These are phyloP conservation scores for Manduca sexta DNA, from an alignment of 1,140 invertebrate genomes.

Conservation along the genomic window DNA sequence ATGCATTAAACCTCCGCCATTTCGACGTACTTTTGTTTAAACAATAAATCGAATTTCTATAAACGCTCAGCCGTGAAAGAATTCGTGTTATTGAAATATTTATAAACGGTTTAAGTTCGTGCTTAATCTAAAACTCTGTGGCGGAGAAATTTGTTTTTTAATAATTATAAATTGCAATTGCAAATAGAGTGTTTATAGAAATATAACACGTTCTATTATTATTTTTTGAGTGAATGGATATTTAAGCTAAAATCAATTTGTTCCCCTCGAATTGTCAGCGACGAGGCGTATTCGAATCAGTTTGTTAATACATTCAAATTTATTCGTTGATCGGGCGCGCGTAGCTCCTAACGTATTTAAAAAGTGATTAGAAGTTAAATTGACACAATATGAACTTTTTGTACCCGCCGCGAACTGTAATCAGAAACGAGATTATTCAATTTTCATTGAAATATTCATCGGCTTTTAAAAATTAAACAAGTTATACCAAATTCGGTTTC, in stretches of 20 bases:
- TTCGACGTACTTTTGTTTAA: conserved; percentile 62
- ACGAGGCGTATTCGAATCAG: conserved; percentile 54
- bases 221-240: conserved; percentile 24
- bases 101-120: conserved; percentile 5
- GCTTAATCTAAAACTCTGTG: conserved; percentile 10
- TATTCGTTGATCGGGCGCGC: conserved; percentile 63
- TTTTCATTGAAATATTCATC: conserved; percentile 30
- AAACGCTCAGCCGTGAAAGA: conserved; percentile 39
- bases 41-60: conserved; percentile 65
- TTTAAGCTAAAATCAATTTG: conserved; percentile 55
- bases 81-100: conserved; percentile 37
- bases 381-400: conserved; percentile 73
- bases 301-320: conserved; percentile 71
- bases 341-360: conserved; percentile 67
- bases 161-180: no score
- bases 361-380: conserved; percentile 72
- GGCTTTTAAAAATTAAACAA: no score
- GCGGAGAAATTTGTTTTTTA: no score
- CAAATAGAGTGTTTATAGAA: no score
- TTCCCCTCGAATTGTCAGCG: conserved; percentile 55
- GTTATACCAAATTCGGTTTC: background rate
- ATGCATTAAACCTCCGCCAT: conserved; percentile 56
- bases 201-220: no score
- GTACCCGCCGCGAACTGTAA: conserved; percentile 48
- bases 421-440: conserved; percentile 66